A percentile compares a stretch with the other conserved stretches of the same genome.
phyloP scores from a whole-genome alignment of 2,113 vertebrate genomes.

The Parus major region DNA sequence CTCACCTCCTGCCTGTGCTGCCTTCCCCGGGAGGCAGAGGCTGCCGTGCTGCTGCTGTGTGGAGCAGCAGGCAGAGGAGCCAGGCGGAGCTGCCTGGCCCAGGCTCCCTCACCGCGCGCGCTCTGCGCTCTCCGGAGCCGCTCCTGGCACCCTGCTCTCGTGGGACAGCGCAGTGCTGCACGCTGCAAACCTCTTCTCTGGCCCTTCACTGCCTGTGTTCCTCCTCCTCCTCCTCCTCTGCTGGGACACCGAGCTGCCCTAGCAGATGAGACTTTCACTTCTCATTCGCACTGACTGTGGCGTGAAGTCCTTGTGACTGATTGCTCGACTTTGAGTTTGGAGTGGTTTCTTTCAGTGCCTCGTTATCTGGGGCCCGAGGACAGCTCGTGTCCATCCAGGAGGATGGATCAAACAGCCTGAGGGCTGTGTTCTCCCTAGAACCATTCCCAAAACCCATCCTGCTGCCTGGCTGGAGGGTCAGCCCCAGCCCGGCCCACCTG shows the following conservation, averaged over 20 bases:
- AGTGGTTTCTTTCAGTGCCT: background rate
- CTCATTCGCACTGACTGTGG: background rate
- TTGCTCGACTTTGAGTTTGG: background rate
- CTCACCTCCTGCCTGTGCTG: background rate
- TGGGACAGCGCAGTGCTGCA: fast-evolving
- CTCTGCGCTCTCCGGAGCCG: fast-evolving
- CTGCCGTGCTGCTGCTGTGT: background rate
- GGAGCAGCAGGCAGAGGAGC: background rate
- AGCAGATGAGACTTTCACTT: background rate
- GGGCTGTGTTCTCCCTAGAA: background rate
- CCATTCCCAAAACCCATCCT: background rate
- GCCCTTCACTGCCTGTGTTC: background rate
- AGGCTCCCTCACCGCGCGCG: background rate
- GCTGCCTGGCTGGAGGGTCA: background rate
- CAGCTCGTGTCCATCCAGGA: background rate
- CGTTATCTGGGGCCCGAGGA: background rate
- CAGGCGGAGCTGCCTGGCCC: background rate
- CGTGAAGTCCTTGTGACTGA: background rate
- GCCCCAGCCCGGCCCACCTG: too few relatives aligned
- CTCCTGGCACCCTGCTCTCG: fast-evolving
- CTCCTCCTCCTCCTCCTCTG: background rate
- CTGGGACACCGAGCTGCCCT: background rate
- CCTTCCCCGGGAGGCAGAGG: background rate
- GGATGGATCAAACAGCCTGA: background rate
- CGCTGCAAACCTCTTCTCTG: background rate